phyloP scores from a whole-genome alignment of 2,113 vertebrate species.

The human (Homo sapiens) region DNA sequence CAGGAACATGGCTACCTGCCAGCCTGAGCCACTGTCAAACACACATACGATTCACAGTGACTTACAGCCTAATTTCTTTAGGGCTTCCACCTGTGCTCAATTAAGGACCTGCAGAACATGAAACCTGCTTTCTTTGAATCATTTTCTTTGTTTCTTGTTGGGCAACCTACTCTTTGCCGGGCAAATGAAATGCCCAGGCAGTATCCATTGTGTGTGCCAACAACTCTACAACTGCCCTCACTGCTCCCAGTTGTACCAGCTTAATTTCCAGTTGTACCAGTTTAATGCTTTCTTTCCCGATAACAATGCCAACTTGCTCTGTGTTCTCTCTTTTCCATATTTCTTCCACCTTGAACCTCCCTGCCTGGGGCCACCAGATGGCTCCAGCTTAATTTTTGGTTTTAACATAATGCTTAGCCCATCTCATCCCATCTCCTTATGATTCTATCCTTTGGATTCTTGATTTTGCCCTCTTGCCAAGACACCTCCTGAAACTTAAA shows the following conservation, averaged over 20 bases:
- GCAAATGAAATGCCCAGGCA: not conserved
- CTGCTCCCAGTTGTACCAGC: not conserved
- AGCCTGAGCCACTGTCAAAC: conserved; percentile 64
- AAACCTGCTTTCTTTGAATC: conserved; percentile 44
- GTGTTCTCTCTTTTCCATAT: not conserved
- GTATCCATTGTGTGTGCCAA: not conserved
- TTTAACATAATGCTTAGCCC: not conserved
- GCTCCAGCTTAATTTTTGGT: not conserved
- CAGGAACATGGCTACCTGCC: conserved; percentile 62
- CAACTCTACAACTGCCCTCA: not conserved
- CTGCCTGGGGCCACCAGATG: not conserved
- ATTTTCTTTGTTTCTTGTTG: conserved; percentile 16
- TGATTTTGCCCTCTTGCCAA: not conserved
- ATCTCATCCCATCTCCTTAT: not conserved
- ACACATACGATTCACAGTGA: conserved; percentile 68
- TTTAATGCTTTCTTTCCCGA: not conserved
- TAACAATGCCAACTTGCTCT: not conserved
- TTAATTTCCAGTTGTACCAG: not conserved
- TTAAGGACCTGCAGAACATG: conserved; percentile 74
- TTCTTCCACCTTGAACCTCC: not conserved
- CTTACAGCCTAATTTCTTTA: conserved; percentile 71
- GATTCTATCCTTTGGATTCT: not conserved
- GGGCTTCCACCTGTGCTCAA: conserved; percentile 73
- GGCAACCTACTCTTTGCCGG: not conserved
- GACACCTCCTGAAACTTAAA: not conserved